Base-by-base conservation (phyloP, 2,888 invertebrate genomes). In the Nasonia oneida region DNA sequence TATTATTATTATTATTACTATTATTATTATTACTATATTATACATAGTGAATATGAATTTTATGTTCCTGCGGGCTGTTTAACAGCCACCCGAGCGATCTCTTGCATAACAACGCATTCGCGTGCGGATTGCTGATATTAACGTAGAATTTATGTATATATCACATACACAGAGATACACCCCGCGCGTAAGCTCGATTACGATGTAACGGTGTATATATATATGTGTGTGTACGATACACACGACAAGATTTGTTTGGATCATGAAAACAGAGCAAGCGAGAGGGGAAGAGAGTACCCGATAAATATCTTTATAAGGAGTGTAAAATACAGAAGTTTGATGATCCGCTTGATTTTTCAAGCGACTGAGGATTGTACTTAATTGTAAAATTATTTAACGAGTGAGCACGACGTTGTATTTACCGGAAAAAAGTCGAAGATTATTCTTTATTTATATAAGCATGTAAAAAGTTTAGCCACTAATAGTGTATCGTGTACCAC, bases 1-100 rank as follows among this genome's bases (percentile, higher is more conserved):
- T 84, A 85, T 87, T 85, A 87, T 77, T 83, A 53, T 50, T 50
- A 50, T 50, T 50, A 53, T 53, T 57, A 57, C 29, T 85, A 75
- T 61, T 53, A 53, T 50, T 50, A 50, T 50, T 50, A 53, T 53
- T 57, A 57, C 15, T 1, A 29, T 29, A 29, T 29, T 29, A 57
- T 2, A 57, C n/a, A 61, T 61, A 61, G 57, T 23, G 23, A 61
- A 61, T 85, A 87, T 81, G 61, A 87, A 83, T 91, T 90, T 92
- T 91, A 92, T 92, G 93, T 92, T 92, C 92, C 92, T 92, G 91
- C 90, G 89, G 91, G 91, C 91, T 91, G 90, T 90, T 87, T 74
- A 88, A 89, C 90, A 89, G 91, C 91, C 89, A 90, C 87, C 57
- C 88, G 89, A 91, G 90, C 91, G 92, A 92, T 92, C 92, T 92